phyloP scores from a whole-genome alignment of 1,140 invertebrate genomes.

The Habropoda laboriosa region DNA sequence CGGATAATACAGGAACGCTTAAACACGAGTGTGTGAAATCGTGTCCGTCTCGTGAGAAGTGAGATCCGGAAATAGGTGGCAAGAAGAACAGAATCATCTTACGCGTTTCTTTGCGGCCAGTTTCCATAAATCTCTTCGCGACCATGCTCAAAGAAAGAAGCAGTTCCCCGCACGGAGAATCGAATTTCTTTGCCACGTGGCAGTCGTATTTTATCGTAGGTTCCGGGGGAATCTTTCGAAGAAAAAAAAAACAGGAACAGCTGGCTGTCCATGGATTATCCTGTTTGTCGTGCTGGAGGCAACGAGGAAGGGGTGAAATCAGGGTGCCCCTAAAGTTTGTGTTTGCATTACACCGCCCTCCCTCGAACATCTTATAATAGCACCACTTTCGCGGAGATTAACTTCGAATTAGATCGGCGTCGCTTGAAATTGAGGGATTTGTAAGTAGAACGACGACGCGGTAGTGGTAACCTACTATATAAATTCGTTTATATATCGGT shows the following conservation, averaged over 20 bases:
- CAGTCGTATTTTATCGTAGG: conserved; percentile 66
- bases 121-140: conserved; percentile 74
- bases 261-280: conserved; percentile 40
- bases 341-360: conserved; percentile 25
- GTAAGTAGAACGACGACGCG: not conserved
- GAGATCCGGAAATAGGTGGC: conserved; percentile 28
- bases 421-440: conserved; percentile 17
- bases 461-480: not conserved
- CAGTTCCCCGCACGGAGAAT: conserved; percentile 49
- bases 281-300: conserved; percentile 49
- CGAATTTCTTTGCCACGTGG: conserved; percentile 70
- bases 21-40: not conserved
- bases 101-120: conserved; percentile 61
- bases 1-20: no score
- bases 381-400: conserved; percentile 17
- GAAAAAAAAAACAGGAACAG: conserved; percentile 56
- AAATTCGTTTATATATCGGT: no score
- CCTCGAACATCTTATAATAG: conserved; percentile 31
- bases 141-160: conserved; percentile 48
- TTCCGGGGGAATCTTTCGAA: conserved; percentile 31
- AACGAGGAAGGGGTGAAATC: conserved; percentile 34
- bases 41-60: no score
- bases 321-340: not conserved
- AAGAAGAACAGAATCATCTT: conserved; percentile 47
- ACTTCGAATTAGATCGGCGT: conserved; percentile 26